phyloP scores from a whole-genome alignment of 1,140 invertebrate species.

The Sipha flava region DNA sequence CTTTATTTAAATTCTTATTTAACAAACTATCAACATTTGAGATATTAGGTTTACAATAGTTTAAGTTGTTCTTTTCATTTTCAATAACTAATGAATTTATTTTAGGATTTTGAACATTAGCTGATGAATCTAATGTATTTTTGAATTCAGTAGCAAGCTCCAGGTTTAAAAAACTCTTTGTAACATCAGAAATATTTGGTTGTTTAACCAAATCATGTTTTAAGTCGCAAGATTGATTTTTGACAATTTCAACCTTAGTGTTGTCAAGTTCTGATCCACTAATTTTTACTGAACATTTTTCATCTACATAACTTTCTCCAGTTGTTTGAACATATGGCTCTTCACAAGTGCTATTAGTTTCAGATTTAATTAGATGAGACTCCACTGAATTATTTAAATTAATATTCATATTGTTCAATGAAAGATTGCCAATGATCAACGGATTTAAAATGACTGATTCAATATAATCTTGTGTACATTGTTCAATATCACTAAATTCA shows the following conservation, averaged over 20 bases:
- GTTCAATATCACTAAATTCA: slow-evolving; percentile 21
- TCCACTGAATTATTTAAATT: neutral
- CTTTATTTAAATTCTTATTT: neutral
- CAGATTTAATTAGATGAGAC: neutral
- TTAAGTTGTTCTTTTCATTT: neutral
- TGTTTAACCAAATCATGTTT: neutral
- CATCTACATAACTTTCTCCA: neutral
- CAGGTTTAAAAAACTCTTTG: neutral
- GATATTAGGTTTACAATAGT: neutral
- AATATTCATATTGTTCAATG: neutral
- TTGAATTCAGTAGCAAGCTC: neutral
- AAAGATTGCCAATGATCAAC: neutral
- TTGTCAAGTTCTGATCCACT: neutral
- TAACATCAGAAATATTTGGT: neutral
- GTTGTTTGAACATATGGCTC: neutral
- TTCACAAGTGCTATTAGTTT: neutral
- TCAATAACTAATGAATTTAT: neutral
- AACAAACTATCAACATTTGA: neutral
- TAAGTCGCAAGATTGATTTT: neutral
- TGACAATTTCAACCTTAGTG: neutral
- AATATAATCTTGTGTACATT: neutral
- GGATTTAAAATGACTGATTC: slow-evolving; percentile 13
- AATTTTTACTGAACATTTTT: neutral
- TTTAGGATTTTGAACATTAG: neutral
- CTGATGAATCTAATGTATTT: neutral